Conservation (phyloP, 1,140 invertebrate genomes). For the Anadara kagoshimensis region DNA sequence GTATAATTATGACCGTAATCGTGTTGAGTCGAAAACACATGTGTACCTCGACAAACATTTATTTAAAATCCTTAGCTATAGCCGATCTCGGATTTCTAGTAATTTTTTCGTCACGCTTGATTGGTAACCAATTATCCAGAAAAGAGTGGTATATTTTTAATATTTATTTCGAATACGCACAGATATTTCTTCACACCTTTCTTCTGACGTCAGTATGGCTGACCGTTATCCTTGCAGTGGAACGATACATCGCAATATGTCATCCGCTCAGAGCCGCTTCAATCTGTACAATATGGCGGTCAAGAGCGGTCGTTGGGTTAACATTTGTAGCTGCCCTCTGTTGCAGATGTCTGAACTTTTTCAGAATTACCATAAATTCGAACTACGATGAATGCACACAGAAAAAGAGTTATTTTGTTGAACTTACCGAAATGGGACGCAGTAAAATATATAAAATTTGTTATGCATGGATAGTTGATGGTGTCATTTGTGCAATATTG, state of each 20-base stretch:
- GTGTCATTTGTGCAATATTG: constrained; percentile 78
- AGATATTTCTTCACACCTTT: constrained; percentile 44
- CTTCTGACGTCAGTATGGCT: constrained; percentile 78
- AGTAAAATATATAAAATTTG: constrained; percentile 77
- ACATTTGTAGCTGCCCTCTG: constrained; percentile 79
- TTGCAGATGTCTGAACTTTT: constrained; percentile 72
- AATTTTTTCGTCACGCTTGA: constrained; percentile 63
- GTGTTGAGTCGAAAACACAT: constrained; percentile 83
- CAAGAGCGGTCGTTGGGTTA: constrained; percentile 76
- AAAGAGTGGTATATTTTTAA: constrained; percentile 20
- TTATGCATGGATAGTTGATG: constrained; percentile 80
- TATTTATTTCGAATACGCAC: constrained; percentile 31
- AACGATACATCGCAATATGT: constrained; percentile 84
- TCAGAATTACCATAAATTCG: constrained; percentile 27
- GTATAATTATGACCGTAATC: constrained; percentile 82
- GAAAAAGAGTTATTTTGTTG: constrained; percentile 1
- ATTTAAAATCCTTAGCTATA: constrained; percentile 82
- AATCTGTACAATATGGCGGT: constrained; percentile 78
- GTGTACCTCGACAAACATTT: constrained; percentile 83
- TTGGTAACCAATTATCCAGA: constrained; percentile 18
- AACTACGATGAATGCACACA: not conserved
- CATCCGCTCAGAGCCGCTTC: constrained; percentile 79
- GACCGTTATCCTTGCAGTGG: constrained; percentile 83
- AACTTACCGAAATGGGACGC: constrained; percentile 38
- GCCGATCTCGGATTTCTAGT: constrained; percentile 82